A percentile compares a stretch with the other conserved stretches of the same genome.
These are phyloP conservation scores for Rhagoletis pomonella DNA, from an alignment of 1,140 invertebrate genomes.

Conservation along the genomic window DNA sequence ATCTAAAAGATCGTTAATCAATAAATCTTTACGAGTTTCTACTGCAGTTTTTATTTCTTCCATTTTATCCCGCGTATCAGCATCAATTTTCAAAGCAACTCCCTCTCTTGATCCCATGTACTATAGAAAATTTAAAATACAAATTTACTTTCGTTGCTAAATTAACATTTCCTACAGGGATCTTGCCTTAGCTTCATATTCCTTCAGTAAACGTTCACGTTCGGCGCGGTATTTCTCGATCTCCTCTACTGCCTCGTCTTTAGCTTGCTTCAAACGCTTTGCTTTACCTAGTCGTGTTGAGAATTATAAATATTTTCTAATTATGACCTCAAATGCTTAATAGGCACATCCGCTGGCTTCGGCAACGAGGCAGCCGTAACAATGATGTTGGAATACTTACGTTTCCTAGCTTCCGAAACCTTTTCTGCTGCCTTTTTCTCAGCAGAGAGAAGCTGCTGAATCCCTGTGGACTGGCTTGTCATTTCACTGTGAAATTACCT, in stretches of 20 bases:
- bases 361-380: neutral
- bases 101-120: constrained; percentile 92
- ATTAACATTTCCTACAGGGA: constrained; percentile 20
- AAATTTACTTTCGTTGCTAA: neutral
- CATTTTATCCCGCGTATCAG: constrained; percentile 86
- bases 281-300: constrained; percentile 79
- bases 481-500: constrained; percentile 77
- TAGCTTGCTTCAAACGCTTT: constrained; percentile 95
- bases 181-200: constrained; percentile 89
- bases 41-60: constrained; percentile 88
- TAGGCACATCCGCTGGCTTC: constrained; percentile 8
- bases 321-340: constrained; percentile 48
- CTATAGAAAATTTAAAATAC: constrained; percentile 73
- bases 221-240: constrained; percentile 96
- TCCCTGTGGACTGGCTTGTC: constrained; percentile 98
- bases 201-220: constrained; percentile 90
- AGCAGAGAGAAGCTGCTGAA: constrained; percentile 95
- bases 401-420: constrained; percentile 96
- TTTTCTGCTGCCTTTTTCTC: constrained; percentile 98
- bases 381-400: constrained; percentile 79
- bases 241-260: constrained; percentile 97
- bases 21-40: constrained; percentile 81
- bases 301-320: constrained; percentile 41
- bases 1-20: constrained; percentile 86
- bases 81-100: constrained; percentile 88